phyloP scores from a whole-genome alignment of 2,113 vertebrate genomes.

The Notarius lentiginosus region DNA sequence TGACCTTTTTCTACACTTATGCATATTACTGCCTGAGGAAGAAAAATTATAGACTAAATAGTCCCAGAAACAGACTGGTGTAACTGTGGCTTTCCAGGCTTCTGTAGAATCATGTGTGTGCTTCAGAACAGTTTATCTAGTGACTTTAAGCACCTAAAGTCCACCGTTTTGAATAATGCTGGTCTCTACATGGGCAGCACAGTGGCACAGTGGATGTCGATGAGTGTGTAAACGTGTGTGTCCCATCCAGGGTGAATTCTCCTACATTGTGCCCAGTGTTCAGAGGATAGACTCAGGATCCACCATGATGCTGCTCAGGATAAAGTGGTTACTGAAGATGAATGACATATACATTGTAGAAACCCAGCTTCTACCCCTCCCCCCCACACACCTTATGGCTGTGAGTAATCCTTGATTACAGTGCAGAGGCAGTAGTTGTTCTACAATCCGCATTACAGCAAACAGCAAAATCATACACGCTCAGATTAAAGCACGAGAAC shows the following conservation, averaged over 20 bases:
- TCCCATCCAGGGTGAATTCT: neutral
- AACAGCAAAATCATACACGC: slow-evolving; percentile 37
- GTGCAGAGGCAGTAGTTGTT: slow-evolving; percentile 47
- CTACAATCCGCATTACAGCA: slow-evolving; percentile 49
- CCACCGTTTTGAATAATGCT: neutral
- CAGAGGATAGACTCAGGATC: neutral
- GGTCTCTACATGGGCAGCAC: neutral
- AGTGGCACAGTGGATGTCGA: neutral
- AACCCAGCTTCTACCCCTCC: neutral
- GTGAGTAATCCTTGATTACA: slow-evolving; percentile 67
- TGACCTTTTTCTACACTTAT: neutral
- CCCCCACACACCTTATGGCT: slow-evolving; percentile 38
- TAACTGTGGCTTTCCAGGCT: neutral
- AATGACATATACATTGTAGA: neutral
- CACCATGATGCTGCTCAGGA: neutral
- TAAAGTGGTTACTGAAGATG: neutral
- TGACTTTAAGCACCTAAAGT: neutral
- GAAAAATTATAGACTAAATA: neutral
- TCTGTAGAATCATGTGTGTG: neutral
- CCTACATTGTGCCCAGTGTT: neutral
- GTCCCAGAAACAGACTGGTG: neutral
- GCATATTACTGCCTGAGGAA: neutral
- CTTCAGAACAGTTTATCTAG: neutral
- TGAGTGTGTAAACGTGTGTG: neutral
- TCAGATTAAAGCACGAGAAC: neutral